Evolutionary conservation across 1,140 invertebrate species (phyloP).

Genomic region (Drosophila bocqueti): DNA sequence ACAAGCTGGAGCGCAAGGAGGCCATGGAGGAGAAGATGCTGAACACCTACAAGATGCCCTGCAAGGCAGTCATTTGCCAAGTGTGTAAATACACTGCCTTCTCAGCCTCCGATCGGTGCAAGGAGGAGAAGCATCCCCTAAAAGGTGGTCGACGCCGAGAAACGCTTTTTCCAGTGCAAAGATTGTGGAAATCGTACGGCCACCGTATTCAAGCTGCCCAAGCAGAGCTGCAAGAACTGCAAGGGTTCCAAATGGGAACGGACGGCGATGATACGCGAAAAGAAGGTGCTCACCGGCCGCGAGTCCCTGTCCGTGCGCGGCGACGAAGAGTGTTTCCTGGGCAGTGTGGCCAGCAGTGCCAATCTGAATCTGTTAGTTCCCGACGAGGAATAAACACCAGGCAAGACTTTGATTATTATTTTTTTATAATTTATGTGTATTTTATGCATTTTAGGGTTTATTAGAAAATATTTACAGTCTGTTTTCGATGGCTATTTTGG

Average conservation of each 20-base stretch:
- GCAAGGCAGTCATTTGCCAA: conserved; percentile 95
- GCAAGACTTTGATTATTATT: conserved; percentile 1
- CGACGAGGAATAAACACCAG: conserved; percentile 74
- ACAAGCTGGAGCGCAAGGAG: conserved; percentile 95
- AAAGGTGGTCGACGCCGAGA: conserved; percentile 92
- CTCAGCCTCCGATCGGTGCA: conserved; percentile 93
- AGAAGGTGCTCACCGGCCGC: conserved; percentile 85
- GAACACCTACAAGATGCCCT: conserved; percentile 92
- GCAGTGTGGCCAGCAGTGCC: conserved; percentile 86
- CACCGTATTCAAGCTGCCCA: conserved; percentile 91
- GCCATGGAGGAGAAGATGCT: conserved; percentile 96
- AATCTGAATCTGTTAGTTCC: conserved; percentile 90
- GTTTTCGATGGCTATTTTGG: conserved; percentile 65
- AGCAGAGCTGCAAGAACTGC: conserved; percentile 92
- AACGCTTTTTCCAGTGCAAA: conserved; percentile 96
- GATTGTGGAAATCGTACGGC: conserved; percentile 94
- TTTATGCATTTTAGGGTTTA: conserved; percentile 11
- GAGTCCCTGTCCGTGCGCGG: conserved; percentile 89
- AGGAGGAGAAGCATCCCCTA: conserved; percentile 91
- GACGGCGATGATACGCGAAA: conserved; percentile 92
- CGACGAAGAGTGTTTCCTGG: conserved; percentile 90
- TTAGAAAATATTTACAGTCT: conserved; percentile 59
- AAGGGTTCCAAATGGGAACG: conserved; percentile 90
- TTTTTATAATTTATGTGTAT: conserved; percentile 21
- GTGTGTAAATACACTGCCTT: conserved; percentile 96